phyloP scores from a whole-genome alignment of 2,797 vertebrate genomes.

The Xenops minutus region DNA sequence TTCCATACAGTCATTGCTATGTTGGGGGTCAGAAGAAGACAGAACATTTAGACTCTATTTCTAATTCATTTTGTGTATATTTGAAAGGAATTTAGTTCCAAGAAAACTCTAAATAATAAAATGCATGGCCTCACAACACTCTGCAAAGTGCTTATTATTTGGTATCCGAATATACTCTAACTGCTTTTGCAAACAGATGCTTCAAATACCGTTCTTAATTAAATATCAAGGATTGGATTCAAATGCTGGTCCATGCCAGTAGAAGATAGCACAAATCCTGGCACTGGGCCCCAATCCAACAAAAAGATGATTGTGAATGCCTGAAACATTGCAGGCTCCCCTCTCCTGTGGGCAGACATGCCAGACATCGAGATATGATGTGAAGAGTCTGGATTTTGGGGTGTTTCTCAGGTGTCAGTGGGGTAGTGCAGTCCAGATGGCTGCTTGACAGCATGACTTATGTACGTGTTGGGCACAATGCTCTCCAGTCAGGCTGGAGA shows the following conservation, averaged over 20 bases:
- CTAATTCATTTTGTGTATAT: background rate
- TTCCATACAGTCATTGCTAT: background rate
- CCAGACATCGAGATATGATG: background rate
- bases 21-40: conserved; percentile 21
- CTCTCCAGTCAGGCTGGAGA: background rate
- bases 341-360: background rate
- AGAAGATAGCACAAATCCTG: conserved; percentile 40
- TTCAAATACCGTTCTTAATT: conserved; percentile 50
- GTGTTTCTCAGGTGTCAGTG: background rate
- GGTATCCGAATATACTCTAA: conserved; percentile 1
- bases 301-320: background rate
- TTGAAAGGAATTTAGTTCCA: conserved; percentile 19
- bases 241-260: conserved; percentile 1
- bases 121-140: background rate
- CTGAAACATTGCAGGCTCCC: background rate
- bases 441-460: background rate
- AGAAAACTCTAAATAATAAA: conserved; percentile 34
- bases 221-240: conserved; percentile 39
- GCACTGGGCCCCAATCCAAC: background rate
- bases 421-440: background rate
- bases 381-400: background rate
- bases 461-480: background rate
- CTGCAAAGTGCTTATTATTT: conserved; percentile 23
- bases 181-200: conserved; percentile 58
- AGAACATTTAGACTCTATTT: background rate